Conservation (phyloP, 2,888 invertebrate genomes). For the Incurvaria masculella region DNA sequence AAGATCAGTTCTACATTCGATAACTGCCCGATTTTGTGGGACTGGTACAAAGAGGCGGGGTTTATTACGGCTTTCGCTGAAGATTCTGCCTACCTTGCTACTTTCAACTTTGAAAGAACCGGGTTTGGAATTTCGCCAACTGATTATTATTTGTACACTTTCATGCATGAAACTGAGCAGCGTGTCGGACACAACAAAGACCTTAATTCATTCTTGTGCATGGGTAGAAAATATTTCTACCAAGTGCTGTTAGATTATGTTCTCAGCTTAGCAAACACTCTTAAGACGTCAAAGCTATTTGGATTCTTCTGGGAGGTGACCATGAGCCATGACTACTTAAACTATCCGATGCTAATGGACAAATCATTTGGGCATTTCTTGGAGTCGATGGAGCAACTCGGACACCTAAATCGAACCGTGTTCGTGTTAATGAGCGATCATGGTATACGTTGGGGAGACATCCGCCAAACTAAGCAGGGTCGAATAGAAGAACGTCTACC, state of each 20-base stretch:
- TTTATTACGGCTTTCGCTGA: constrained; percentile 81
- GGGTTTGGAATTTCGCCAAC: constrained; percentile 81
- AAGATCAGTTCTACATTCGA: constrained; percentile 62
- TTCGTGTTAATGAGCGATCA: constrained; percentile 83
- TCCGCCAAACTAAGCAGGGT: constrained; percentile 81
- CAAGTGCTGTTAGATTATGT: constrained; percentile 71
- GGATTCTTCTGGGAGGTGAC: constrained; percentile 83
- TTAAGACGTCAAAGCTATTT: constrained; percentile 64
- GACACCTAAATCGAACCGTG: constrained; percentile 63
- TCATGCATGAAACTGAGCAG: constrained; percentile 65
- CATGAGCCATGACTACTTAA: constrained; percentile 81
- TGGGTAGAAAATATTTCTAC: constrained; percentile 66
- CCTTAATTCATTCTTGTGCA: constrained; percentile 65
- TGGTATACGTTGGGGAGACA: constrained; percentile 83
- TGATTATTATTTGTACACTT: constrained; percentile 79
- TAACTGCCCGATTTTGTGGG: constrained; percentile 81
- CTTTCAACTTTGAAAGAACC: constrained; percentile 74
- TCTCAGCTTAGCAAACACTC: constrained; percentile 57
- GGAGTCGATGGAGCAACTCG: constrained; percentile 41
- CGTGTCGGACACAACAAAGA: constrained; percentile 63
- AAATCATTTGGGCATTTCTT: constrained; percentile 59
- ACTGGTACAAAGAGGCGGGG: constrained; percentile 66
- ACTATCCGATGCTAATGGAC: constrained; percentile 75
- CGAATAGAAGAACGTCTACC: constrained; percentile 86
- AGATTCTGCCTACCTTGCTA: constrained; percentile 74